Evolutionary conservation across 1,140 invertebrate genomes (phyloP).

Genomic region (Lucilia cuprina): DNA sequence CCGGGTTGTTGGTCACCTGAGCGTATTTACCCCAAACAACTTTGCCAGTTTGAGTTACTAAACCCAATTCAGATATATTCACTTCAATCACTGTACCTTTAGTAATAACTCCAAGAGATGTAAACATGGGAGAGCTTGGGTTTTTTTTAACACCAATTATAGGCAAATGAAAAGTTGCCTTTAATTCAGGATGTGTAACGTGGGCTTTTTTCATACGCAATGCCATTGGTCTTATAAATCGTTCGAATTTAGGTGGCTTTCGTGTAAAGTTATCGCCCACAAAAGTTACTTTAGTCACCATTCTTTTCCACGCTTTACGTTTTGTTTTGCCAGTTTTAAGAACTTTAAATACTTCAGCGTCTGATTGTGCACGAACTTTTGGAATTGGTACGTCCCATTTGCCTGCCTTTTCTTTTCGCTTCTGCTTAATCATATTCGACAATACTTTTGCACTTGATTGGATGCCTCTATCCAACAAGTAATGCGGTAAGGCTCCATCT

Average conservation of each 20-base stretch:
- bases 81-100: constrained; percentile 98
- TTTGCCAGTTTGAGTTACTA: constrained; percentile 99
- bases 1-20: constrained; percentile 99
- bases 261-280: constrained; percentile 98
- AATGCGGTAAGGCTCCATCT: constrained; percentile 94
- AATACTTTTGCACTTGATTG: constrained; percentile 93
- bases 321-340: constrained; percentile 93
- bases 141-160: constrained; percentile 99
- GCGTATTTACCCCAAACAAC: constrained; percentile 99
- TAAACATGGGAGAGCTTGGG: constrained; percentile 97
- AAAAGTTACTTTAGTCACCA: constrained; percentile 99
- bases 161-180: constrained; percentile 97
- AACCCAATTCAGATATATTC: constrained; percentile 97
- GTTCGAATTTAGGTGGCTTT: constrained; percentile 99
- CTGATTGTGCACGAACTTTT: constrained; percentile 96
- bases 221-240: constrained; percentile 99
- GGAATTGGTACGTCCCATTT: constrained; percentile 99
- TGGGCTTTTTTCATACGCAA: constrained; percentile 95
- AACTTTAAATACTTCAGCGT: constrained; percentile 97
- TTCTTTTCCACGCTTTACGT: constrained; percentile 98
- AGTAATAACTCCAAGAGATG: constrained; percentile 96
- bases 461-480: constrained; percentile 95
- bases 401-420: constrained; percentile 98
- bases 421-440: constrained; percentile 99
- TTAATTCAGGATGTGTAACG: constrained; percentile 98